Evolutionary conservation across 2,888 invertebrate species (phyloP), one percentile per base, ranked within the genome.

Genomic region (Darwinula stevensoni): DNA sequence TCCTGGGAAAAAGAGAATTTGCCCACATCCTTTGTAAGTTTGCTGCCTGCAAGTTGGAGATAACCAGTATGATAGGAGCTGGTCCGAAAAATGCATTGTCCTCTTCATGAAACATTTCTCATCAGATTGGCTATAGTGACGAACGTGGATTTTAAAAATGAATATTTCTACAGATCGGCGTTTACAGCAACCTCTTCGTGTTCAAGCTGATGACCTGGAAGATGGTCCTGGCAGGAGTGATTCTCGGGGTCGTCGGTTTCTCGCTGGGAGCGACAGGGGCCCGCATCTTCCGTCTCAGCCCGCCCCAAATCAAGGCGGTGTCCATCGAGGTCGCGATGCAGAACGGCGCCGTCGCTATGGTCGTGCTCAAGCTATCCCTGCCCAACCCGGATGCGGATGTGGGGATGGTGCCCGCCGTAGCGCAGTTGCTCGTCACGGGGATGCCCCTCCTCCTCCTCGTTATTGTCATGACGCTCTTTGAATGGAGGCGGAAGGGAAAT

Each of bases 171-270:
- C 30, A 37, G 37, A 15, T 49, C 12, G 56, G 56, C 3, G 44
- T 52, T 3, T 49, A 50, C 30, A 44, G 49, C 27, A 53, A 55
- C 38, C 36, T 46, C 29, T 53, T 50, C 44, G 48, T 55, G 37
- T 53, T 54, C 41, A 40, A 41, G 13, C 39, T 51, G 36, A 42
- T 53, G 35, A 46, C 47, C 2, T 41, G 43, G 40, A 41, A 43
- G 11, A 47, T 42, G 27, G 35, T 51, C 3, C 29, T 47, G 5
- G 46, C 53, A 3, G 53, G 56, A 12, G 41, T 55, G 6, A 36
- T 49, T 1, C 43, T 57, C 17, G 54, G 56, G 1, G 51, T 49
- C 36, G 45, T 49, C 18, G 57, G 57, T 2, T 58, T 56, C 41
- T 36, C 50, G 36, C 48, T 53, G 33, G 57, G 56, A 4, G 53